Base-by-base conservation (phyloP, 2,888 invertebrate genomes). In the Diogma glabrata region DNA sequence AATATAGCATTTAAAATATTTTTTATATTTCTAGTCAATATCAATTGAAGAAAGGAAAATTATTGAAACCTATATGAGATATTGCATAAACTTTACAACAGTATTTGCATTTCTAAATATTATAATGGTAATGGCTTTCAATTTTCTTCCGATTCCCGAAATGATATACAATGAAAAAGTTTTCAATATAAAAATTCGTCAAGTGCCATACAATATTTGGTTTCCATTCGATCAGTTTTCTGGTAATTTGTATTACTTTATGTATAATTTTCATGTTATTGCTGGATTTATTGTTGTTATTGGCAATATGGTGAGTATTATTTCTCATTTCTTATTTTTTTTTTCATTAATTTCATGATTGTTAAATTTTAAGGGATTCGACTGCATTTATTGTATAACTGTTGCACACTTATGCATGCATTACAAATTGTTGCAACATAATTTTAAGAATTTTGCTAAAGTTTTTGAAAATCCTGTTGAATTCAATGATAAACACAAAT, bases 101-200 rank as follows among this genome's bases (percentile, higher is more conserved):
- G 24, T 24, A 26, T 46, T 46, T 26, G 46, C 46, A 2, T 5
- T 46, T 10, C 23, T 46, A 22, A 46, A 46, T n/a, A 10, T 16
- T 8, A 9, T 46, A 17, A 46, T 46, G 46, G 46, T 46, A 24
- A 24, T 24, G 46, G 16, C 26, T 3, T 46, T 46, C 24, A 46
- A 46, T 46, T 46, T 46, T 46, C 16, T 46, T 12, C 46, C 46
- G 6, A 46, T 46, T 14, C n/a, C 26, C 24, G 46, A 46, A 46
- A 46, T 46, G 46, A 4, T 26, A 9, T 46, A 46, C 16, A 46
- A 46, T 5, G 16, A 16, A 16, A 4, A 16, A 5, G 7, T 46
- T 7, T 16, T 7, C 2, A 26, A 26, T 46, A 8, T 46, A 5
- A 10, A 24, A 7, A 26, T 4, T 16, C 26, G 46, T 1, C 46